phyloP scores from a whole-genome alignment of 2,888 invertebrate species.

The Bursaphelenchus okinawaensis region DNA sequence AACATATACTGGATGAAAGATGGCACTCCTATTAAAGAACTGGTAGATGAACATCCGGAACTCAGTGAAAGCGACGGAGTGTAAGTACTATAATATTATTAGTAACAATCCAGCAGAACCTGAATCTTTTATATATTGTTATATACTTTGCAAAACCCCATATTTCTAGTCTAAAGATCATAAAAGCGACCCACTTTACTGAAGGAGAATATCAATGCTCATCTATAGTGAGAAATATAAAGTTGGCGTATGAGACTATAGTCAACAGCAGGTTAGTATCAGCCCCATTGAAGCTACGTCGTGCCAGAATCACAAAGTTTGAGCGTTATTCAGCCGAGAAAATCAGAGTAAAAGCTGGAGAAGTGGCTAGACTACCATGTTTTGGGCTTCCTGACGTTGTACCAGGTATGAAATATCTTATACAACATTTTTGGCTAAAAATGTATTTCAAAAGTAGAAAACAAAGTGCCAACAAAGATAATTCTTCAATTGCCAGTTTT shows the following conservation, averaged over 20 bases:
- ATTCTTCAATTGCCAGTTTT: too few species aligned
- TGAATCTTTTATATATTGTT: slow-evolving; percentile 1
- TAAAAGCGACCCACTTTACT: slow-evolving; percentile 31
- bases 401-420: background rate
- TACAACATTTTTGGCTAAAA: too few species aligned
- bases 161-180: slow-evolving; percentile 19
- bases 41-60: slow-evolving; percentile 26
- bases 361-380: slow-evolving; percentile 51
- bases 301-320: slow-evolving; percentile 51
- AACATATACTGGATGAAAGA: slow-evolving; percentile 41
- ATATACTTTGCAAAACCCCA: slow-evolving; percentile 4
- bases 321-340: slow-evolving; percentile 35
- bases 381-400: slow-evolving; percentile 33
- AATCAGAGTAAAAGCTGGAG: slow-evolving; percentile 39
- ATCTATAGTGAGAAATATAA: slow-evolving; percentile 37
- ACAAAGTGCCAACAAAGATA: too few species aligned
- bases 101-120: background rate
- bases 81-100: background rate
- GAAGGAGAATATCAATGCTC: slow-evolving; percentile 51
- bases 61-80: slow-evolving; percentile 28
- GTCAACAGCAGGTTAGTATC: slow-evolving; percentile 43
- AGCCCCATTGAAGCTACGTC: slow-evolving; percentile 43
- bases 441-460: background rate
- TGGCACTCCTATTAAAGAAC: slow-evolving; percentile 28
- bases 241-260: slow-evolving; percentile 34